Percentiles rank a stretch among this genome's conserved stretches.
Conservation (phyloP, 2,888 invertebrate species). For the Pomacea canaliculata region DNA sequence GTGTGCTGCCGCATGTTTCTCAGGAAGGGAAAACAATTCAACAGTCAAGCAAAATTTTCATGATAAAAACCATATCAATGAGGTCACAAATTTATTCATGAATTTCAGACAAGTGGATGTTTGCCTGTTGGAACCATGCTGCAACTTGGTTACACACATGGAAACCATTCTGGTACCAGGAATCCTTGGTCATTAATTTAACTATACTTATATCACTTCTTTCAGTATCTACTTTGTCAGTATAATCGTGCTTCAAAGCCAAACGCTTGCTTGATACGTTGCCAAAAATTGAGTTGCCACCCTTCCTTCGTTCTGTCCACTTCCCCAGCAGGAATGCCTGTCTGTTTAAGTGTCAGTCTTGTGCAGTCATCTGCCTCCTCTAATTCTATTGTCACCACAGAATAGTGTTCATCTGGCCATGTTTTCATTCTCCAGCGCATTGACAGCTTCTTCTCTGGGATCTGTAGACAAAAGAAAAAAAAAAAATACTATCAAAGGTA, state of each 20-base stretch:
- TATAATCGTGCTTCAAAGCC: constrained; percentile 80
- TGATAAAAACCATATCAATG: no score
- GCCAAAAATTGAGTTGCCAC: constrained; percentile 93
- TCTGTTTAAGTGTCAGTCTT: constrained; percentile 84
- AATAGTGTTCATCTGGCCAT: constrained; percentile 94
- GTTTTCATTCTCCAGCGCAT: constrained; percentile 94
- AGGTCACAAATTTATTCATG: no score
- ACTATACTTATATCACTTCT: neutral
- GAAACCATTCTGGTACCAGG: no score
- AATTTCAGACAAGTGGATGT: no score
- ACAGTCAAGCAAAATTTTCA: no score
- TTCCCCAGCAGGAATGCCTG: constrained; percentile 85
- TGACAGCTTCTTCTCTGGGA: constrained; percentile 85
- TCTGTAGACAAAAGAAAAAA: constrained; percentile 56
- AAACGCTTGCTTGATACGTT: constrained; percentile 91
- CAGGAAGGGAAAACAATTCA: no score
- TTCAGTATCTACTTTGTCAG: constrained; percentile 43
- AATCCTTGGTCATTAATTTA: no score
- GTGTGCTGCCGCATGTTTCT: no score
- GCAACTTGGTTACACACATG: no score
- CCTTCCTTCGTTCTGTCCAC: constrained; percentile 82
- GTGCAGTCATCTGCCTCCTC: constrained; percentile 91
- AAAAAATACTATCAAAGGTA: no score
- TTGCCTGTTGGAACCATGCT: no score
- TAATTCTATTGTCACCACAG: constrained; percentile 86